Base-by-base conservation (phyloP, 1,140 invertebrate species). In the Leptonema lineaticorne region DNA sequence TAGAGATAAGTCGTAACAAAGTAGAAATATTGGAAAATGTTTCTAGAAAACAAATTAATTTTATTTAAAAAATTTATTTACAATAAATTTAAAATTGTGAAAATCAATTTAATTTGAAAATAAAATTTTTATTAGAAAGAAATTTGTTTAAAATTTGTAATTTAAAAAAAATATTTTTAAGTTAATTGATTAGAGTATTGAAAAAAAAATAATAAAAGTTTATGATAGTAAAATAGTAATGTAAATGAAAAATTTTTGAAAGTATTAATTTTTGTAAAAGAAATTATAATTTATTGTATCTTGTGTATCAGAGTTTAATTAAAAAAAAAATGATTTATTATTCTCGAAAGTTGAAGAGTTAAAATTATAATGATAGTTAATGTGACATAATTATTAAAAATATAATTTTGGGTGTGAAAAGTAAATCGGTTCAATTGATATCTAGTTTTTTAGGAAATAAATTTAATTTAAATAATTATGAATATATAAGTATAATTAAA, bases 1-100 rank as follows among this genome's bases (percentile, higher is more conserved):
- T 78, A 81, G 79, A 82, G 83, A 87, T 83, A 88, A 88, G 86
- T 88, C 86, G 86, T 87, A 88, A 88, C 87, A 88, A 80, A 88
- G 86, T 88, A 86, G 84, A 82, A 76, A 76, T 87, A 87, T 80
- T 85, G 85, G 86, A 88, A 88, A 83, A 78, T 87, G 80, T 79
- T 78, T 82, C 83, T 87, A 80, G 84, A 82, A 76, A 67, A n/a
- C 75, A 80, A 81, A 79, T 76, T 82, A 81, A 77, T 82, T 84
- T 84, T 79, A 83, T 79, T 85, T 85, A n/a, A 78, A 78, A 74
- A 77, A 74, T 77, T 78, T 78, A 69, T 63, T 66, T 75, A n/a
- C n/a, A n/a, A n/a, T n/a, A n/a, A n/a, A n/a, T n/a, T n/a, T n/a
- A n/a, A n/a, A n/a, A n/a, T n/a, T 78, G 70, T 78, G 73, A 69